phyloP scores from a whole-genome alignment of 2,888 invertebrate genomes.

The Gnatocerus cornutus region DNA sequence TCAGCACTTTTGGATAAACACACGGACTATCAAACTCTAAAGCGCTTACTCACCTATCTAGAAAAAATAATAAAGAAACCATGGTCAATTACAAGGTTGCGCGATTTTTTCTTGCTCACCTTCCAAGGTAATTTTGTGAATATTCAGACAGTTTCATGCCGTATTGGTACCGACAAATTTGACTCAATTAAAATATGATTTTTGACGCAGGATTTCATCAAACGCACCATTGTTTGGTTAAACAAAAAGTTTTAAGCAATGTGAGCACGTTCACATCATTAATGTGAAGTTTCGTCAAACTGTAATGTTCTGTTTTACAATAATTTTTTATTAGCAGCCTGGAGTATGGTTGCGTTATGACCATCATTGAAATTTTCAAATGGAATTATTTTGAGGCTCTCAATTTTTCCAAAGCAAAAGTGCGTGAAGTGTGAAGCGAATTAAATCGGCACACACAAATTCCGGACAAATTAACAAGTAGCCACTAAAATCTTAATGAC shows the following conservation, averaged over 20 bases:
- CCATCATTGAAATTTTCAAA: neutral
- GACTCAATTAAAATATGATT: conserved; percentile 8
- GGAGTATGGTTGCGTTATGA: conserved; percentile 1
- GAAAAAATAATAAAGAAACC: conserved; percentile 41
- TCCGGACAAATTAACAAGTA: too few species aligned
- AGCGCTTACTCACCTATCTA: conserved; percentile 34
- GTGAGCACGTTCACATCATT: conserved; percentile 36
- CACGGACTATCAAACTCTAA: conserved; percentile 11
- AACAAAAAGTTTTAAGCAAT: conserved; percentile 41
- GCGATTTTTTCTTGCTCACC: conserved; percentile 22
- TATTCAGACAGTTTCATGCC: conserved; percentile 34
- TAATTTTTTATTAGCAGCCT: conserved; percentile 1
- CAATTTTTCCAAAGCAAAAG: too few species aligned
- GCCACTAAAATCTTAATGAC: too few species aligned
- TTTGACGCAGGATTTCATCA: conserved; percentile 27
- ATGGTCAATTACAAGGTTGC: conserved; percentile 41
- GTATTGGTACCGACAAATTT: conserved; percentile 10
- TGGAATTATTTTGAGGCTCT: neutral
- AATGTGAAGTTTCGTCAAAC: conserved; percentile 33
- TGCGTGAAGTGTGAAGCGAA: too few species aligned
- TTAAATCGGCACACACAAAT: too few species aligned
- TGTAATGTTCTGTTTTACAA: conserved; percentile 33
- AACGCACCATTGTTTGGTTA: conserved; percentile 26
- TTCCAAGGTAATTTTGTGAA: conserved; percentile 37
- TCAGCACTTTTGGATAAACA: conserved; percentile 10